Conservation (phyloP, 1,140 invertebrate genomes). For the Onthophagus taurus region DNA sequence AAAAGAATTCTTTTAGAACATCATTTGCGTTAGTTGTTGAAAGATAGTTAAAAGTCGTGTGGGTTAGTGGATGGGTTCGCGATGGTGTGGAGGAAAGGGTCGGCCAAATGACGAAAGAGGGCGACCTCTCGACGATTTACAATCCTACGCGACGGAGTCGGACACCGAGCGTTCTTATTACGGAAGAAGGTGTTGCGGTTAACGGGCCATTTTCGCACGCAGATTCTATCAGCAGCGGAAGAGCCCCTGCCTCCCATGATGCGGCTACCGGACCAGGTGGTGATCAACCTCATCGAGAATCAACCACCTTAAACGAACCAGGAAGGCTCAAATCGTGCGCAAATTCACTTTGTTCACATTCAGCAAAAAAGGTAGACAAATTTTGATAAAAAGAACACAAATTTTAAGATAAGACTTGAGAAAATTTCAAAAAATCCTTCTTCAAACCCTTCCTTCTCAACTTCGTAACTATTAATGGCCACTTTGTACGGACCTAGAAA, state of each 20-base stretch:
- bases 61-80: too few relatives aligned
- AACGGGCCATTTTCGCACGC: slow-evolving; percentile 48
- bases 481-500: too few relatives aligned
- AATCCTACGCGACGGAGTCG: slow-evolving; percentile 62
- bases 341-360: slow-evolving; percentile 57
- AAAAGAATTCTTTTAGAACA: too few relatives aligned
- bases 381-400: background rate
- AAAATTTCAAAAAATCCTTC: too few relatives aligned
- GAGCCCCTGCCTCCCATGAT: slow-evolving; percentile 45
- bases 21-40: too few relatives aligned
- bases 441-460: too few relatives aligned
- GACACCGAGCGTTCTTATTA: slow-evolving; percentile 60
- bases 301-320: slow-evolving; percentile 10
- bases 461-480: too few relatives aligned
- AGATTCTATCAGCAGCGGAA: slow-evolving; percentile 46
- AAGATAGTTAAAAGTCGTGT: background rate
- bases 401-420: too few relatives aligned
- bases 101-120: slow-evolving; percentile 40
- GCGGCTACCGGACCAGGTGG: slow-evolving; percentile 33
- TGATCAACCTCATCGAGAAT: slow-evolving; percentile 18
- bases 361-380: slow-evolving; percentile 52
- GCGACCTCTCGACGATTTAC: slow-evolving; percentile 64
- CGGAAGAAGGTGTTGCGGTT: slow-evolving; percentile 48
- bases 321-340: slow-evolving; percentile 44
- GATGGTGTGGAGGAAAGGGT: background rate